Conservation (phyloP, 2,888 invertebrate genomes). For the Tenthredo amoena region DNA sequence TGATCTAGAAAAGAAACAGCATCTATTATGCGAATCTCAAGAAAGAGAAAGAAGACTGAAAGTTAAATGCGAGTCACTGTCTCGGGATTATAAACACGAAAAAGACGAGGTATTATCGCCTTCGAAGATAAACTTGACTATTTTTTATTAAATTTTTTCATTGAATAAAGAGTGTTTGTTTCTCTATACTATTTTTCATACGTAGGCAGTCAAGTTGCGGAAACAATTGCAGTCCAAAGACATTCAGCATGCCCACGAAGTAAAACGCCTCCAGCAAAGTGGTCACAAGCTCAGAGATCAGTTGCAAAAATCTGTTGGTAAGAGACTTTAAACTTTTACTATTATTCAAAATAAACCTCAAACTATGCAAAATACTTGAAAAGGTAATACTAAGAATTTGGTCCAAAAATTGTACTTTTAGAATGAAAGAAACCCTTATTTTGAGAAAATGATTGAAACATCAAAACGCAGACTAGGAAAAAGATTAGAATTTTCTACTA, state of each 20-base stretch:
- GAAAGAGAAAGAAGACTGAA: constrained; percentile 65
- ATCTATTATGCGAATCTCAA: constrained; percentile 59
- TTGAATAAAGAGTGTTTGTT: neutral
- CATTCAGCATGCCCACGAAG: constrained; percentile 66
- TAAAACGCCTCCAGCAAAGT: constrained; percentile 63
- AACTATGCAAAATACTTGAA: neutral
- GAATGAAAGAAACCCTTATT: neutral
- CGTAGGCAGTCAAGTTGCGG: constrained; percentile 58
- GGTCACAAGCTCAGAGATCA: constrained; percentile 65
- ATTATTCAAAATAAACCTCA: neutral
- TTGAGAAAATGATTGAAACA: neutral
- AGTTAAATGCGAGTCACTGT: constrained; percentile 60
- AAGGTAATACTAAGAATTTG: neutral
- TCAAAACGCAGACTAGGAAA: neutral
- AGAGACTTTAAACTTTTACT: constrained; percentile 38
- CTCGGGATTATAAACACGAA: constrained; percentile 63
- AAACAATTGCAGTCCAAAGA: constrained; percentile 67
- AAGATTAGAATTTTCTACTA: neutral
- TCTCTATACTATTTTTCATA: neutral
- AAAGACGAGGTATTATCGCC: constrained; percentile 64
- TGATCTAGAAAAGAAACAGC: constrained; percentile 62
- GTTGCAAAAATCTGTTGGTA: constrained; percentile 65
- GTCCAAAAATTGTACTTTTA: neutral
- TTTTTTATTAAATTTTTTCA: neutral
- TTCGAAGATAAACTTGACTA: neutral